Conservation (phyloP, 2,797 vertebrate species). For the Picus viridis region DNA sequence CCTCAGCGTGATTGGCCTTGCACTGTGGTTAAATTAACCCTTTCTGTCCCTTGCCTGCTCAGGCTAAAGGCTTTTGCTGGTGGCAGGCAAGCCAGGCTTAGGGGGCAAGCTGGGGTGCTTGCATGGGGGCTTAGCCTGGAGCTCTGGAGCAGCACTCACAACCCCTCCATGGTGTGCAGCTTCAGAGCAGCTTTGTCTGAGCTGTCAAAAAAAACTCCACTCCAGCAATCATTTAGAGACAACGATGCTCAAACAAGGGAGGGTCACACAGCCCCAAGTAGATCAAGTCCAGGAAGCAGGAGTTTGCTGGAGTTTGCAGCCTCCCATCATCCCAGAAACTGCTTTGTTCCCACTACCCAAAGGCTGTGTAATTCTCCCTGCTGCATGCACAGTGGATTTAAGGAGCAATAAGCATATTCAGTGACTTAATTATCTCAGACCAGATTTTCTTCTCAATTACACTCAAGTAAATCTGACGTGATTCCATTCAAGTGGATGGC, state of each 20-base stretch:
- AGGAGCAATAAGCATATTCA: conserved; percentile 27
- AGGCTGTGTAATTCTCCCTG: background rate
- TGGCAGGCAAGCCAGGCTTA: background rate
- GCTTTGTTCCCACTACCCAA: background rate
- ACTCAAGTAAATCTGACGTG: conserved; percentile 46
- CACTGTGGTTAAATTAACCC: conserved; percentile 64
- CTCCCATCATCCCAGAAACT: background rate
- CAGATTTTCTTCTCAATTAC: conserved; percentile 63
- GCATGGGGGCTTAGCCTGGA: background rate
- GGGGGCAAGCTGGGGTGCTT: background rate
- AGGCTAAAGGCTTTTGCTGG: background rate
- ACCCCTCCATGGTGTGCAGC: background rate
- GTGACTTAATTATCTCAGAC: conserved; percentile 24
- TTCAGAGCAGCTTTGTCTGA: background rate
- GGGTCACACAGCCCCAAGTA: background rate
- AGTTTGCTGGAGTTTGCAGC: conserved; percentile 9
- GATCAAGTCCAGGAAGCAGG: background rate
- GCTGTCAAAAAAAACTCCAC: background rate
- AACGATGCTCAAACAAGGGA: background rate
- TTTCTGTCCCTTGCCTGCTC: background rate
- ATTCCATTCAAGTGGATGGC: conserved; percentile 26
- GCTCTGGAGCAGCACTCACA: fast-evolving
- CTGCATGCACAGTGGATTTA: background rate
- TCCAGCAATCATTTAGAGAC: background rate
- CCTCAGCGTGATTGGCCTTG: conserved; percentile 70